phyloP scores from a whole-genome alignment of 2,113 vertebrate genomes.

The Coregonus clupeaformis region DNA sequence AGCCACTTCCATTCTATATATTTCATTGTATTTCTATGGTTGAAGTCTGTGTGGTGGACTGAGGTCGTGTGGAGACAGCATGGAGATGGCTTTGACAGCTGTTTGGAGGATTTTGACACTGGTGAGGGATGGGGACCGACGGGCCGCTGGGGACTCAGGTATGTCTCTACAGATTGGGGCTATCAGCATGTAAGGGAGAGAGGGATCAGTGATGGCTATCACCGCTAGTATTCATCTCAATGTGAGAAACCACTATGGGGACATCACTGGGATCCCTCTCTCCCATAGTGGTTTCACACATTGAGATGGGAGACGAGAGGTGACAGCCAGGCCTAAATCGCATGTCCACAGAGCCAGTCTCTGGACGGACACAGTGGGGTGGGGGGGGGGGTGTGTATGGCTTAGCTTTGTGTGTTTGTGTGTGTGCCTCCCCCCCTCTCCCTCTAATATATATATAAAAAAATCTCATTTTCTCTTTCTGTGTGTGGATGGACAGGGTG shows the following conservation, averaged over 20 bases:
- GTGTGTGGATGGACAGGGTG: background rate
- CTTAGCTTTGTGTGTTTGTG: conserved; percentile 29
- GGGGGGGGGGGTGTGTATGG: background rate
- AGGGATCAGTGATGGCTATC: conserved; percentile 46
- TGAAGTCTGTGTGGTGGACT: background rate
- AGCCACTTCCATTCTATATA: too few species aligned
- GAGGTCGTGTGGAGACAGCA: background rate
- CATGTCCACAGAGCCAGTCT: conserved; percentile 44
- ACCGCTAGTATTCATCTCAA: conserved; percentile 45
- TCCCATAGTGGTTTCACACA: conserved; percentile 11
- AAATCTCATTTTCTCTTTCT: background rate
- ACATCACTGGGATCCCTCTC: too few species aligned
- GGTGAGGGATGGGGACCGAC: background rate
- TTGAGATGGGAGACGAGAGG: conserved; percentile 45
- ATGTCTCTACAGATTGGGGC: conserved; percentile 51
- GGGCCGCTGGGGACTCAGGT: conserved; percentile 51
- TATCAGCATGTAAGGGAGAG: conserved; percentile 59
- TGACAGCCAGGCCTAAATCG: conserved; percentile 60
- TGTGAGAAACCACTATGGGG: conserved; percentile 13
- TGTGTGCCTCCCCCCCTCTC: too few species aligned
- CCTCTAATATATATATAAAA: too few species aligned
- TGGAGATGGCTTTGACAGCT: conserved; percentile 51
- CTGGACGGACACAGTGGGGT: background rate
- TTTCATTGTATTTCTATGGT: too few species aligned
- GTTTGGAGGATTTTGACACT: conserved; percentile 50